Conservation (phyloP, 2,797 vertebrate species). For the Catharus ustulatus region DNA sequence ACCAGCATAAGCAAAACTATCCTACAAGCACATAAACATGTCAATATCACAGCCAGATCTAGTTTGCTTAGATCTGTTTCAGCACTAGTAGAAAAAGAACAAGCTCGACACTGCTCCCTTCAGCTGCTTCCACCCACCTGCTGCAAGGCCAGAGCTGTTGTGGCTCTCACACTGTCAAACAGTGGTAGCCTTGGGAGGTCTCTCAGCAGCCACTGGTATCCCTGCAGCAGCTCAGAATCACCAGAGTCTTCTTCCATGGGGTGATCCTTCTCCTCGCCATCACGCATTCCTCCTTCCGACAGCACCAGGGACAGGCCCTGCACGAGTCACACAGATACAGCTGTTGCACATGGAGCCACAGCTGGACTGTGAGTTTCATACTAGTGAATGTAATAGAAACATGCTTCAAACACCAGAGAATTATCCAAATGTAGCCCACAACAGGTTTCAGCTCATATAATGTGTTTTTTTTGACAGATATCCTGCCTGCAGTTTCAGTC, state of each 20-base stretch:
- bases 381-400: neutral
- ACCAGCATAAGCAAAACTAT: neutral
- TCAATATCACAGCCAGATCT: accelerated
- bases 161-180: slow-evolving; percentile 90
- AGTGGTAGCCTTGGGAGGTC: slow-evolving; percentile 92
- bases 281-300: slow-evolving; percentile 88
- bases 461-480: neutral
- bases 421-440: neutral
- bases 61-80: neutral
- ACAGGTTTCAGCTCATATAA: neutral
- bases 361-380: neutral
- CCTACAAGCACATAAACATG: neutral
- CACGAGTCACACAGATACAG: neutral
- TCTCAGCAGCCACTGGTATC: slow-evolving; percentile 94
- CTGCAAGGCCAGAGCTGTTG: slow-evolving; percentile 91
- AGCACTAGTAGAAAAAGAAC: neutral
- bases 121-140: slow-evolving; percentile 80
- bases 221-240: slow-evolving; percentile 85
- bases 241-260: slow-evolving; percentile 91
- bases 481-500: neutral
- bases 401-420: neutral
- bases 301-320: slow-evolving; percentile 95
- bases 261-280: slow-evolving; percentile 91
- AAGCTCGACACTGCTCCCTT: neutral
- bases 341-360: neutral